Conservation (phyloP, 2,888 invertebrate genomes). For the Standfussiana lucernea region DNA sequence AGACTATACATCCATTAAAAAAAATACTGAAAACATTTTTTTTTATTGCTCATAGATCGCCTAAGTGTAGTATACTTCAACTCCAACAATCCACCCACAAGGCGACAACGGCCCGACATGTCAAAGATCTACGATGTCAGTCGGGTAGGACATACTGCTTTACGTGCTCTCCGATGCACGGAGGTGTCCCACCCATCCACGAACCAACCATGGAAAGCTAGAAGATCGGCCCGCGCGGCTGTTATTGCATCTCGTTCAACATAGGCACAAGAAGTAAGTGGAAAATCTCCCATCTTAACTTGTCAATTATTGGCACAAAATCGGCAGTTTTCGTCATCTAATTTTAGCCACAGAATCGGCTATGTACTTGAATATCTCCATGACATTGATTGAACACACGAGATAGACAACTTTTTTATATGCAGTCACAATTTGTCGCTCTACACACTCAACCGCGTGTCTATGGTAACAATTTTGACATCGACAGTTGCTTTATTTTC, state of each 20-base stretch:
- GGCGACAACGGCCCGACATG: background rate
- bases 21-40: no score
- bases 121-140: background rate
- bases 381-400: constrained; percentile 66
- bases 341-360: constrained; percentile 35
- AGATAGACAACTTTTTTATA: constrained; percentile 46
- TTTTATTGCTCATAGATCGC: no score
- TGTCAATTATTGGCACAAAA: constrained; percentile 45
- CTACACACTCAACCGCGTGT: constrained; percentile 52
- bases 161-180: background rate
- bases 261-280: background rate
- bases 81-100: no score
- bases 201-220: background rate
- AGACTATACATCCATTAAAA: no score
- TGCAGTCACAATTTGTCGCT: constrained; percentile 59
- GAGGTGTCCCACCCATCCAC: background rate
- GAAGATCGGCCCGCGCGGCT: background rate
- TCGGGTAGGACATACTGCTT: background rate
- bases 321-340: constrained; percentile 41
- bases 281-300: constrained; percentile 32
- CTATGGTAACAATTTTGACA: constrained; percentile 27
- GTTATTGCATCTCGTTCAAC: background rate
- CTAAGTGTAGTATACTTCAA: no score
- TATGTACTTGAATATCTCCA: constrained; percentile 52
- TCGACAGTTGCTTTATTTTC: constrained; percentile 5